Percentiles rank a stretch among this genome's conserved stretches.
These are phyloP conservation scores for Rhinolophus sinicus DNA, from an alignment of 2,113 vertebrate genomes.

Conservation along the genomic window DNA sequence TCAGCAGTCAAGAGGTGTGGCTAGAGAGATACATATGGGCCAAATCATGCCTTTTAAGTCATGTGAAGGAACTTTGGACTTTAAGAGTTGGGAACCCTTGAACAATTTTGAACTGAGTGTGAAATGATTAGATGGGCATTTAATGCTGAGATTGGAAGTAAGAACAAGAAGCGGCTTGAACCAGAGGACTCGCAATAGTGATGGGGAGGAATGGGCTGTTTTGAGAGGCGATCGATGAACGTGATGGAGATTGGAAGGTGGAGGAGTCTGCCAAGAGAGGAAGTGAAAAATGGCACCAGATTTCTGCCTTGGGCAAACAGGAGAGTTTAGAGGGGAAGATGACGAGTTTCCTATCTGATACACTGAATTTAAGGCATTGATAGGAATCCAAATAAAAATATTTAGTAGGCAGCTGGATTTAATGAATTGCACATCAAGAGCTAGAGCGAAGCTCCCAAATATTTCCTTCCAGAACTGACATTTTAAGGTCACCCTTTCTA, in stretches of 20 bases:
- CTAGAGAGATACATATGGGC: not conserved
- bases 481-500: not conserved
- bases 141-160: constrained; percentile 29
- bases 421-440: not conserved
- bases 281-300: not conserved
- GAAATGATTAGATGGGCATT: constrained; percentile 5
- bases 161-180: not conserved
- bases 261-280: not conserved
- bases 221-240: not conserved
- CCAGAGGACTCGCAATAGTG: not conserved
- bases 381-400: constrained; percentile 25
- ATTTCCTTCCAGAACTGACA: constrained; percentile 3
- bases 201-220: not conserved
- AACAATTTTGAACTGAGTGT: constrained; percentile 1
- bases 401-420: not conserved
- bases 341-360: not conserved
- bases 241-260: not conserved
- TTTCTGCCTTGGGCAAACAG: constrained; percentile 9
- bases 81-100: not conserved
- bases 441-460: not conserved
- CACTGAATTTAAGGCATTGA: not conserved
- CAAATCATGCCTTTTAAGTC: not conserved
- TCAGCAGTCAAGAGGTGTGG: not conserved
- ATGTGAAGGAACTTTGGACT: not conserved
- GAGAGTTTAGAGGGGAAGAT: not conserved